Evolutionary conservation across 2,888 invertebrate genomes (phyloP), one percentile per base, ranked within the genome.

Genomic region (Andrena camellia): DNA sequence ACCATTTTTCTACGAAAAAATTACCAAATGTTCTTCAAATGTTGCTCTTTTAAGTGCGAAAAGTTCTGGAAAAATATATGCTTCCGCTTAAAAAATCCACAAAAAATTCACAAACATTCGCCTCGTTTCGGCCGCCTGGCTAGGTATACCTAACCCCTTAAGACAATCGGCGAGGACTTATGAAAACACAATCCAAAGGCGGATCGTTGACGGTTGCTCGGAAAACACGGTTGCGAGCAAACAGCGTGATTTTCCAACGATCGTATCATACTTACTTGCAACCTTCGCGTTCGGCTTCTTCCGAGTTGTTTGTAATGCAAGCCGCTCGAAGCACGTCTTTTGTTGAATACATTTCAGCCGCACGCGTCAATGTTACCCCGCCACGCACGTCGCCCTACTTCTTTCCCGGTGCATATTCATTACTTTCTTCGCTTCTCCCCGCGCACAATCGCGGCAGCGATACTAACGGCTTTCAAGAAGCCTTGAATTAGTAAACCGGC

Each of bases 401-500:
- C 20, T 52, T 75, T 10, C 23, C 13, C 48, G 6, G 20, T 10
- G 48, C 64, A 66, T 66, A 73, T 66, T 74, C 74, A 35, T 64
- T 33, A 10, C 60, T 10, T 13, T 6, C 35, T 48, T n/a, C 71
- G n/a, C 13, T 35, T 29, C 33, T 0, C 13, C 42, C 13, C 42
- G 20, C 23, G 23, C 29, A 50, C 26, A 29, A 17, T 75, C 20
- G 26, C 60, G 17, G 42, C 60, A 20, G 52, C 60, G 60, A 78
- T 52, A 29, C 35, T n/a, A 31, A 1, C 29, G n/a, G 35, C 77
- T 59, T 72, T 70, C 64, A 59, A 72, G 64, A 59, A 33, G 33
- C 26, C 33, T 50, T 77, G 64, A 77, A 71, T 71, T 77, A 72
- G 33, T 64, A 59, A 72, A 66, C 48, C 42, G 42, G 26, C 42